These are phyloP conservation scores for Mola mola DNA, from an alignment of 2,113 vertebrate genomes.

Conservation along the genomic window DNA sequence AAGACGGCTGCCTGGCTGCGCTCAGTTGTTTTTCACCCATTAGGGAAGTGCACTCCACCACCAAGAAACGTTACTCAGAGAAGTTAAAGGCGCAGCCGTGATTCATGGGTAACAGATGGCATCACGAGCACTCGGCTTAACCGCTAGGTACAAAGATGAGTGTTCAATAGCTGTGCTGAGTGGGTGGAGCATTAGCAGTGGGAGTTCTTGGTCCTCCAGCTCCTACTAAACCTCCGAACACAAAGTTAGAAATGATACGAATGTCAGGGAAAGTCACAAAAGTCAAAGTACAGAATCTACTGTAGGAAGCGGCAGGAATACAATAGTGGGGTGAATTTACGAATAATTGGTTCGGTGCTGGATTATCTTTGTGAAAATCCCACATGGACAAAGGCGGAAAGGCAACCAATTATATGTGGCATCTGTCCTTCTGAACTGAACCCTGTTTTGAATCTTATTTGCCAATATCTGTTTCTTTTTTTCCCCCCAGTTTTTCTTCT, in stretches of 20 bases:
- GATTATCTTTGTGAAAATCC: too few species aligned
- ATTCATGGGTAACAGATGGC: constrained; percentile 77
- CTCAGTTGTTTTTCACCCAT: constrained; percentile 61
- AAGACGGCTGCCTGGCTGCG: constrained; percentile 31
- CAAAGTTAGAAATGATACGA: background rate
- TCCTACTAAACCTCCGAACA: constrained; percentile 6
- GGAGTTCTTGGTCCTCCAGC: constrained; percentile 35
- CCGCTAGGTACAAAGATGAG: constrained; percentile 70
- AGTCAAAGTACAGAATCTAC: background rate
- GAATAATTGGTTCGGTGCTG: background rate
- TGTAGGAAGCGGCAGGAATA: too few species aligned
- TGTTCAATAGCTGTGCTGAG: constrained; percentile 60
- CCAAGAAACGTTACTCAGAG: constrained; percentile 60
- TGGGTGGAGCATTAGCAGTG: constrained; percentile 52
- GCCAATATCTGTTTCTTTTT: background rate
- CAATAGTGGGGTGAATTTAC: too few species aligned
- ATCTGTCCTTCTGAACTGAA: background rate
- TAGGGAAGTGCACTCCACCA: constrained; percentile 59
- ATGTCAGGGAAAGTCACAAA: background rate
- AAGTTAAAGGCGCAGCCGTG: constrained; percentile 60
- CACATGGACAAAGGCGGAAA: too few species aligned
- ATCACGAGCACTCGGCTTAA: constrained; percentile 57
- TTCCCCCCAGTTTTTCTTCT: background rate
- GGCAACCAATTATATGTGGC: background rate
- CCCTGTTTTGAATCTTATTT: background rate